Evolutionary conservation across 2,797 vertebrate species (phyloP).

Genomic region (Alosa sapidissima): DNA sequence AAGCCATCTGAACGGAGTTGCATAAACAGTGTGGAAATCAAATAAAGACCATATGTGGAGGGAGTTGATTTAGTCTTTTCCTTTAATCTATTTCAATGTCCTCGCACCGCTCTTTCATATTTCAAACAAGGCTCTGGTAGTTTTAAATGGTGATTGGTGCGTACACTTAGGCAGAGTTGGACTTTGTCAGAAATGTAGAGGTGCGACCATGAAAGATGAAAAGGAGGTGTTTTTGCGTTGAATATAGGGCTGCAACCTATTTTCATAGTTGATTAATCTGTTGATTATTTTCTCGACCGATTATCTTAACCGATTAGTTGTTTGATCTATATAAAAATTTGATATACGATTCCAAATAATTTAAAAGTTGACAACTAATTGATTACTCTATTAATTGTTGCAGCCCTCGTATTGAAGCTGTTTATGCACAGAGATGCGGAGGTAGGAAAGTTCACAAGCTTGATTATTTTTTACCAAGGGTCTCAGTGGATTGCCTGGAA

Average conservation of each 20-base stretch:
- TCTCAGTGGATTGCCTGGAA: not conserved
- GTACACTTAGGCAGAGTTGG: not conserved
- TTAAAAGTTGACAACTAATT: too few species aligned
- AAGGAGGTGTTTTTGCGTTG: not conserved
- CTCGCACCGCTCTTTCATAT: too few species aligned
- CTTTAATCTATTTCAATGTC: constrained; percentile 14
- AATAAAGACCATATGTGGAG: not conserved
- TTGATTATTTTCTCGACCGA: too few species aligned
- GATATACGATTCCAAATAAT: too few species aligned
- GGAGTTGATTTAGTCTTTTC: constrained; percentile 48
- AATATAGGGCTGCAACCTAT: not conserved
- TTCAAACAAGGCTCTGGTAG: constrained; percentile 22
- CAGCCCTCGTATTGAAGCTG: not conserved
- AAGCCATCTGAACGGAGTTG: too few species aligned
- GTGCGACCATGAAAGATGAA: not conserved
- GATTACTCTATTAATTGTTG: too few species aligned
- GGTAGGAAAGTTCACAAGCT: not conserved
- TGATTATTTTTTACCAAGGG: not conserved
- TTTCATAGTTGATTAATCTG: too few species aligned
- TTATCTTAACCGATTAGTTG: too few species aligned
- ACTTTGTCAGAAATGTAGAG: not conserved
- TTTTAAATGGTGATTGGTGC: not conserved
- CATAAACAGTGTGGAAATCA: not conserved
- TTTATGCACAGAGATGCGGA: not conserved
- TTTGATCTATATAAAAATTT: too few species aligned